Percentiles rank a stretch among this genome's conserved stretches.
phyloP scores from a whole-genome alignment of 2,888 invertebrate species.

The Plagodis dolabraria region DNA sequence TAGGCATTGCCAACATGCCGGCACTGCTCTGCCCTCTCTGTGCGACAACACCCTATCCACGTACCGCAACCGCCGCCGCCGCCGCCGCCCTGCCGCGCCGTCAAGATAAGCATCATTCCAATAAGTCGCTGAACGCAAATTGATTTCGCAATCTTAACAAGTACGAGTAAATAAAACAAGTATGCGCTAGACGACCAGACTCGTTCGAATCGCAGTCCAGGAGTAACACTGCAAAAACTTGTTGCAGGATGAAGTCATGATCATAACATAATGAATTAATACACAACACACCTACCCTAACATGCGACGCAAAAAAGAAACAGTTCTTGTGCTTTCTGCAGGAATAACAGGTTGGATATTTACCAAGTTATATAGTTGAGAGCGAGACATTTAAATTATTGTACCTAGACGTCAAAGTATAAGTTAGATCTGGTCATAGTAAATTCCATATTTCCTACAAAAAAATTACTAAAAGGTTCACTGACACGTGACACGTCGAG shows the following conservation, averaged over 20 bases:
- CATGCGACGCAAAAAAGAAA: too few species aligned
- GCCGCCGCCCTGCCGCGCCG: not conserved
- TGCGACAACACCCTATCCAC: slow-evolving; percentile 77
- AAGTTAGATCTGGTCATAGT: slow-evolving; percentile 23
- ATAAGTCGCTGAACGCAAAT: slow-evolving; percentile 34
- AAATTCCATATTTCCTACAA: slow-evolving; percentile 34
- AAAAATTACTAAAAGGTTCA: slow-evolving; percentile 56
- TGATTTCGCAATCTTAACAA: slow-evolving; percentile 20
- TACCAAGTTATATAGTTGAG: too few species aligned
- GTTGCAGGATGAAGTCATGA: slow-evolving; percentile 18
- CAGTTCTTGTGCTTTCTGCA: too few species aligned
- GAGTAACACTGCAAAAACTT: slow-evolving; percentile 7
- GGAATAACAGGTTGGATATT: too few species aligned
- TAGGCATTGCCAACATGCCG: not conserved
- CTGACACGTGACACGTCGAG: slow-evolving; percentile 59
- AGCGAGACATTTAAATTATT: too few species aligned
- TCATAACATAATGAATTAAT: slow-evolving; percentile 1
- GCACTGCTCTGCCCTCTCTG: slow-evolving; percentile 62
- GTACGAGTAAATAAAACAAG: slow-evolving; percentile 12
- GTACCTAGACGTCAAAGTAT: slow-evolving; percentile 8
- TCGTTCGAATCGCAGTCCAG: not conserved
- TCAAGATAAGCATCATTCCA: slow-evolving; percentile 33
- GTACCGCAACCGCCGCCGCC: slow-evolving; percentile 47
- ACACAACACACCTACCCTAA: not conserved
- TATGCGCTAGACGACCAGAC: slow-evolving; percentile 14